phyloP scores from a whole-genome alignment of 1,140 invertebrate genomes.

The Zaprionus inermis region DNA sequence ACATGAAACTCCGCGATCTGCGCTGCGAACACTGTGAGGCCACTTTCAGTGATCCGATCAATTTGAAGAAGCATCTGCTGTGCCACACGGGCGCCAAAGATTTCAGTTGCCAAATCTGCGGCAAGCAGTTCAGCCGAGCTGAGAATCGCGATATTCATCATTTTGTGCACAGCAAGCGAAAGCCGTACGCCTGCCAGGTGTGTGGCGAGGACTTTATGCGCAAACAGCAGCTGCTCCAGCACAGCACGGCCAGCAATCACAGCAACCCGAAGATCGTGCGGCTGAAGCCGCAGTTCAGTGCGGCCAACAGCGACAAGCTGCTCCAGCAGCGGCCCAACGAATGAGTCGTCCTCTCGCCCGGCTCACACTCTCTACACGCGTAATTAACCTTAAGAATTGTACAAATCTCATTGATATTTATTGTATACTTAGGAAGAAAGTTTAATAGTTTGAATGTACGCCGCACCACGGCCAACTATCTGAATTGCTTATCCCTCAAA shows the following conservation, averaged over 20 bases:
- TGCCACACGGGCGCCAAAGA: conserved; percentile 93
- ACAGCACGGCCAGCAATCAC: conserved; percentile 90
- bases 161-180: conserved; percentile 93
- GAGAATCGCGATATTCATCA: conserved; percentile 94
- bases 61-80: conserved; percentile 92
- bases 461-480: not conserved
- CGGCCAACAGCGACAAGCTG: conserved; percentile 32
- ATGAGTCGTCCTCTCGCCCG: not conserved
- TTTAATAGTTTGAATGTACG: not conserved
- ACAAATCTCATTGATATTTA: not conserved
- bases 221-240: conserved; percentile 91
- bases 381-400: not conserved
- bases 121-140: conserved; percentile 92
- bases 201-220: conserved; percentile 93
- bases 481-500: not conserved
- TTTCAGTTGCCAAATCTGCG: conserved; percentile 92
- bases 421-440: not conserved
- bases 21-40: conserved; percentile 90
- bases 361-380: not conserved
- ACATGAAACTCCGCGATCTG: conserved; percentile 91
- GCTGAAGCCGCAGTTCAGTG: conserved; percentile 89
- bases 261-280: conserved; percentile 91
- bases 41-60: conserved; percentile 93
- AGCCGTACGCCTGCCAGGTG: conserved; percentile 92
- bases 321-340: not conserved